Conservation (phyloP, 2,888 invertebrate species). For the Suillia variegata region DNA sequence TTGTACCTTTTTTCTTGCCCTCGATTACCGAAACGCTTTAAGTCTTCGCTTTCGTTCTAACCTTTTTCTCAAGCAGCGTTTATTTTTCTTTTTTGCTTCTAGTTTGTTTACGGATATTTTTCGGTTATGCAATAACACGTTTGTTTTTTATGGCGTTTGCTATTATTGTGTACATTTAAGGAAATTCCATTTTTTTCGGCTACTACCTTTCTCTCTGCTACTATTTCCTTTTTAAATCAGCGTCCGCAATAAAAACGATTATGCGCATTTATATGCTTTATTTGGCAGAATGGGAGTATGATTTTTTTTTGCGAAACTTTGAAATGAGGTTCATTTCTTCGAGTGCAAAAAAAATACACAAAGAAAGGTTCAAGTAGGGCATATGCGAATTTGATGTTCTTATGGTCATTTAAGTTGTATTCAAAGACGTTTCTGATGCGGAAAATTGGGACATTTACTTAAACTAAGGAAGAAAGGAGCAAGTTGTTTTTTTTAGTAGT, state of each 20-base stretch:
- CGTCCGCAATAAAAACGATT: conserved; percentile 10
- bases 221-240: conserved; percentile 16
- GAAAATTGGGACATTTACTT: conserved; percentile 9
- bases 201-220: neutral
- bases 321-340: conserved; percentile 1
- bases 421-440: conserved; percentile 2
- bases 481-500: neutral
- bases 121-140: conserved; percentile 1
- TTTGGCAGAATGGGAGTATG: conserved; percentile 3
- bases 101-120: neutral
- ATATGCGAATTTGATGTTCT: conserved; percentile 13
- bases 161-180: conserved; percentile 2
- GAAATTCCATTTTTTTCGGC: neutral
- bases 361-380: neutral
- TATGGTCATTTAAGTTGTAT: conserved; percentile 28
- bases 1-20: neutral
- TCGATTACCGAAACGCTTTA: conserved; percentile 1
- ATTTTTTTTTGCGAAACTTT: conserved; percentile 16
- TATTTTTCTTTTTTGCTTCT: conserved; percentile 3
- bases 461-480: too few relatives aligned
- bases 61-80: too few relatives aligned
- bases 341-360: neutral
- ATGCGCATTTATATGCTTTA: conserved; percentile 13
- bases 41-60: too few relatives aligned
- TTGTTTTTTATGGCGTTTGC: conserved; percentile 1